These are phyloP conservation scores for Centrocercus urophasianus DNA, from an alignment of 2,113 vertebrate genomes.

Conservation along the genomic window DNA sequence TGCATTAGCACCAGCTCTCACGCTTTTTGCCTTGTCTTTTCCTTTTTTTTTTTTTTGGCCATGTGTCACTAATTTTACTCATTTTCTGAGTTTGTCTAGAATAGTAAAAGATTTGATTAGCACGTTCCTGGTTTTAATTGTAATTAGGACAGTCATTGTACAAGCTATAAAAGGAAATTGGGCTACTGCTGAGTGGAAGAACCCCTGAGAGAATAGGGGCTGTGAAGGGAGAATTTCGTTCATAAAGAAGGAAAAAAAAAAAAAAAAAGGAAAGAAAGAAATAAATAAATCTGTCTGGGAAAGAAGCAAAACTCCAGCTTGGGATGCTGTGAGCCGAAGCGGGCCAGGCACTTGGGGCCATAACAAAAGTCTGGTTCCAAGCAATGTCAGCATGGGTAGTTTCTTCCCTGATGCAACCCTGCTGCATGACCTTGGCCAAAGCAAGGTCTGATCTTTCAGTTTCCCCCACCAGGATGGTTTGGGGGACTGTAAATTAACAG, in stretches of 20 bases:
- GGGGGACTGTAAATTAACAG: not conserved
- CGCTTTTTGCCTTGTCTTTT: not conserved
- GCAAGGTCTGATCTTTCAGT: not conserved
- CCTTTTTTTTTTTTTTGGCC: rapidly evolving
- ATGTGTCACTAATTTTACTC: conserved; percentile 71
- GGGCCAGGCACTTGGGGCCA: not conserved
- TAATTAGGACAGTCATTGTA: conserved; percentile 76
- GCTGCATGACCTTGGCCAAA: not conserved
- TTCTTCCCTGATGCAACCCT: not conserved
- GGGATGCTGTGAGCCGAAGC: conserved; percentile 24
- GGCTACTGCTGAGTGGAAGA: conserved; percentile 65
- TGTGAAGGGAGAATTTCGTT: conserved; percentile 33
- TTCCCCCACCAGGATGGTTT: not conserved
- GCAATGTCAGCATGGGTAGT: not conserved
- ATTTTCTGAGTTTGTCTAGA: conserved; percentile 72
- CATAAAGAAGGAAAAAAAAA: not conserved
- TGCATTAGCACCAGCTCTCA: not conserved
- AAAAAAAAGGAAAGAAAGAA: rapidly evolving
- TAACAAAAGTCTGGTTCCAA: not conserved
- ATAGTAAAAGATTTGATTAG: conserved; percentile 75
- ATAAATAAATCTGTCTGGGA: not conserved
- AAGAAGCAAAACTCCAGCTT: conserved; percentile 38
- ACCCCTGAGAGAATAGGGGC: conserved; percentile 56
- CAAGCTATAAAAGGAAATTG: conserved; percentile 73
- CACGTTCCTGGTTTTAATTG: conserved; percentile 64